These are phyloP conservation scores for Pomatostomus ruficeps DNA, from an alignment of 2,113 vertebrate species.

Conservation along the genomic window DNA sequence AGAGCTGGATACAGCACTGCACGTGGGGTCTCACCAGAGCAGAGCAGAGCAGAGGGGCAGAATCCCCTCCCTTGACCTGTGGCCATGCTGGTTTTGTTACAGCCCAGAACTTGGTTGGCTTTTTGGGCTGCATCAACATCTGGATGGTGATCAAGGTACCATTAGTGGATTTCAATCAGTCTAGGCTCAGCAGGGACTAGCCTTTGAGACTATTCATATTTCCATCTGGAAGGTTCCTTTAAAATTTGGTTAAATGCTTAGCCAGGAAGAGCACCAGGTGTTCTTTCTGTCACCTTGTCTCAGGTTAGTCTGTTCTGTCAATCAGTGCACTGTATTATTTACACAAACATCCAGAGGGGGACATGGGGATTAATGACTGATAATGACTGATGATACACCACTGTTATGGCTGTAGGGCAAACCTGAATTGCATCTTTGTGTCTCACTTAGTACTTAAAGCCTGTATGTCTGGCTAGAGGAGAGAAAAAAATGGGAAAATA, in stretches of 20 bases:
- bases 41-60: background rate
- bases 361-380: background rate
- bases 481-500: background rate
- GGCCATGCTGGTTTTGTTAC: rapidly evolving
- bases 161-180: background rate
- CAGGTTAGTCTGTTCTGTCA: background rate
- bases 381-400: background rate
- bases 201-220: background rate
- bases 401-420: background rate
- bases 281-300: background rate
- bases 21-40: background rate
- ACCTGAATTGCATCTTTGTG: background rate
- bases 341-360: background rate
- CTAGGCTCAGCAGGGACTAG: background rate
- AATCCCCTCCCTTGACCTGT: background rate
- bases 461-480: background rate
- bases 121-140: background rate
- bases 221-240: background rate
- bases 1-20: background rate
- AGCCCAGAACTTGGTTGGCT: background rate
- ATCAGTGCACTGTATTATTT: background rate
- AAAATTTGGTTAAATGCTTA: background rate
- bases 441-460: background rate
- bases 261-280: background rate
- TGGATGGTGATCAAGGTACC: background rate